Percentiles rank a stretch among this genome's conserved stretches.
Conservation (phyloP, 2,797 vertebrate genomes). For the Pachyuromys duprasi region DNA sequence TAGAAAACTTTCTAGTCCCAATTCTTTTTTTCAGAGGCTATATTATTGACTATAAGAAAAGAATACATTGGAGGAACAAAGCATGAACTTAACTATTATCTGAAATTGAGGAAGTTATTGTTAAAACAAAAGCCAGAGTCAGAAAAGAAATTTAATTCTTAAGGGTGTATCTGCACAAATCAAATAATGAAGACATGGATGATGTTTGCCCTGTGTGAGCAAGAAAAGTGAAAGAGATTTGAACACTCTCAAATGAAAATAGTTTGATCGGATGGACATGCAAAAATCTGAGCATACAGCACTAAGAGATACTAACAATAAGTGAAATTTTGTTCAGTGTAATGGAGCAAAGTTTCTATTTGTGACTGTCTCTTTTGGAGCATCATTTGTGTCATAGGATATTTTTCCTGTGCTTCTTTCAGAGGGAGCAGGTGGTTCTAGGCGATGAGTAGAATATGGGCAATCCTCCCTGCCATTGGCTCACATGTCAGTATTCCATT, state of each 20-base stretch:
- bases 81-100: slow-evolving; percentile 6
- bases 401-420: neutral
- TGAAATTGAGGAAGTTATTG: slow-evolving; percentile 26
- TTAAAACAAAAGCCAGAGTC: slow-evolving; percentile 12
- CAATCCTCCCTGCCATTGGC: neutral
- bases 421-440: neutral
- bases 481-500: neutral
- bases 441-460: neutral
- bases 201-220: neutral
- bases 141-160: slow-evolving; percentile 27
- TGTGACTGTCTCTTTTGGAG: neutral
- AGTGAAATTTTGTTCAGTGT: slow-evolving; percentile 12
- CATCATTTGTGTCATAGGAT: neutral
- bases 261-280: neutral
- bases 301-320: neutral
- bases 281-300: neutral
- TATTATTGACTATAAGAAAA: slow-evolving; percentile 14
- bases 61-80: slow-evolving; percentile 16
- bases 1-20: neutral
- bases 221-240: slow-evolving; percentile 24
- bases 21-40: neutral
- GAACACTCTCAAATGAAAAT: neutral
- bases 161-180: neutral
- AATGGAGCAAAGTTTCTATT: neutral
- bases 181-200: neutral